Base-by-base conservation (phyloP, 2,888 invertebrate genomes). In the Prosapia bicincta region DNA sequence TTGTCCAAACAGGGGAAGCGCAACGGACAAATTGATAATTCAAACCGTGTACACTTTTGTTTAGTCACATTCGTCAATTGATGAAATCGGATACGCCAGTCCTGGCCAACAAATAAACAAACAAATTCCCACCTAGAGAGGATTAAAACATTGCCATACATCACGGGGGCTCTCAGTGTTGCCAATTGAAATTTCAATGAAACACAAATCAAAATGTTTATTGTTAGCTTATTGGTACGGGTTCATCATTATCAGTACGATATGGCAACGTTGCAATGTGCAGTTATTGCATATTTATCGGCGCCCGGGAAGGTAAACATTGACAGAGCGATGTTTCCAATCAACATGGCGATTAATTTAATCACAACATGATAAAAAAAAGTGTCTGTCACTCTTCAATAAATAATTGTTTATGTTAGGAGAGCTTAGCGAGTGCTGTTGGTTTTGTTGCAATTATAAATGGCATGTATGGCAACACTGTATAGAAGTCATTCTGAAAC, bases 131-230 rank as follows among this genome's bases (percentile, higher is more conserved):
- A 38, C 38, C 38, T 38, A 38, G 38, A 5, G 7, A 38, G 13
- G 38, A 38, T 38, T 38, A 38, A 38, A 38, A 38, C 38, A 38
- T 38, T 6, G 38, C 38, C 38, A 38, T 38, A 38, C 38, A 38
- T 38, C 38, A 38, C 38, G 38, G 38, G 28, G 38, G 71, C 28
- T 28, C 23, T n/a, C 65, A 65, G 71, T 71, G 28, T 26, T 71
- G 26, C 65, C 71, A 71, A 71, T 71, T 71, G 71, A 71, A 71
- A 71, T 71, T 71, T 71, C 71, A 71, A 71, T 65, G 71, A 71
- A 71, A 71, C 71, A 71, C 71, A 71, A 71, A 71, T 71, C 71
- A 71, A 71, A 71, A 71, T 71, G 65, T 71, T 71, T 71, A 71
- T 71, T 71, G 71, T 71, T 71, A 26, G 71, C 71, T 71, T 26